phyloP scores from a whole-genome alignment of 2,113 vertebrate species.

The Coregonus clupeaformis region DNA sequence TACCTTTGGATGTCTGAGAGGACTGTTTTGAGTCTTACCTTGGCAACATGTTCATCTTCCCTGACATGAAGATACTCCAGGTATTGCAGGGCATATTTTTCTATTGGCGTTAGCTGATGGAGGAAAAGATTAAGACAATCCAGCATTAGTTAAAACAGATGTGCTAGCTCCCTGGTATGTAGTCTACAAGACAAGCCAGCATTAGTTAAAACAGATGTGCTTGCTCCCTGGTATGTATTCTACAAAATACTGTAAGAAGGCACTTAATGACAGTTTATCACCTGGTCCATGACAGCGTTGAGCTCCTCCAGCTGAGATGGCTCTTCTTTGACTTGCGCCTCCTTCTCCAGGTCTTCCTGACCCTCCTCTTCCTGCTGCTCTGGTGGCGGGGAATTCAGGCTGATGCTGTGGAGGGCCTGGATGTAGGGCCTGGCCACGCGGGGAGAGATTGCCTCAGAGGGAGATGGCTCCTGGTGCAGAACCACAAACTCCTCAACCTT shows the following conservation, averaged over 20 bases:
- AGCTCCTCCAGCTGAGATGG: slow-evolving; percentile 81
- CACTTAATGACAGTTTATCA: slow-evolving; percentile 40
- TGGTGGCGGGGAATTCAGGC: slow-evolving; percentile 61
- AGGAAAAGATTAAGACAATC: background rate
- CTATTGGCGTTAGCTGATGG: slow-evolving; percentile 88
- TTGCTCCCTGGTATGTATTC: background rate
- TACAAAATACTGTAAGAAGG: background rate
- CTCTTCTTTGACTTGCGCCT: slow-evolving; percentile 64
- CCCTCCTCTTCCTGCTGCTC: slow-evolving; percentile 48
- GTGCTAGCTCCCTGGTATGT: background rate
- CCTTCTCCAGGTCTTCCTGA: slow-evolving; percentile 50
- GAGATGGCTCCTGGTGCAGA: slow-evolving; percentile 87
- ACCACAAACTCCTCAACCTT: slow-evolving; percentile 94
- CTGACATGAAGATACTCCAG: slow-evolving; percentile 82
- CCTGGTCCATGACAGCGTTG: slow-evolving; percentile 87
- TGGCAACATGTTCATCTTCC: slow-evolving; percentile 65
- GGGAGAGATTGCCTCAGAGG: slow-evolving; percentile 87
- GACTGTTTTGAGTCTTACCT: slow-evolving; percentile 53
- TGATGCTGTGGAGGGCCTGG: slow-evolving; percentile 88
- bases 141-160: background rate
- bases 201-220: background rate
- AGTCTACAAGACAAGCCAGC: background rate
- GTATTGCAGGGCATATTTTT: slow-evolving; percentile 91
- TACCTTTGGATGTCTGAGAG: background rate
- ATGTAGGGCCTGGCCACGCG: slow-evolving; percentile 90